Percentiles rank a stretch among this genome's conserved stretches.
These are phyloP conservation scores for Cephus cinctus DNA, from an alignment of 1,140 invertebrate genomes.

Conservation along the genomic window DNA sequence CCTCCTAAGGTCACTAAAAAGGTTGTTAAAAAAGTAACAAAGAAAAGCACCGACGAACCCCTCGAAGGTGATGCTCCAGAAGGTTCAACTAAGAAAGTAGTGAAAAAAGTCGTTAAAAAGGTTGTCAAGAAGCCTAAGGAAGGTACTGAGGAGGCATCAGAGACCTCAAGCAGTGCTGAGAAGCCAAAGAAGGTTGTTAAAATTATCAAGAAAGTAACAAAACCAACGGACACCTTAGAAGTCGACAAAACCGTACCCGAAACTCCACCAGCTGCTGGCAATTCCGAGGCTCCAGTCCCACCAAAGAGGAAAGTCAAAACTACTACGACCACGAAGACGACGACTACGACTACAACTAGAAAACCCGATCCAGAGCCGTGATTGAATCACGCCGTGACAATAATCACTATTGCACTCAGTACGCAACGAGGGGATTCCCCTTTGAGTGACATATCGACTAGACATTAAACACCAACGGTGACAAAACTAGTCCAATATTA, in stretches of 20 bases:
- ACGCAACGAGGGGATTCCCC: constrained; percentile 1
- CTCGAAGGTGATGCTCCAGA: constrained; percentile 20
- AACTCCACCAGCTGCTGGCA: constrained; percentile 35
- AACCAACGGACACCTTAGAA: constrained; percentile 32
- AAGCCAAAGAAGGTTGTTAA: constrained; percentile 38
- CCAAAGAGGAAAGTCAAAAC: constrained; percentile 50
- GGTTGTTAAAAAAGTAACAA: constrained; percentile 13
- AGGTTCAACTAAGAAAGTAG: constrained; percentile 24
- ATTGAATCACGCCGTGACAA: background rate
- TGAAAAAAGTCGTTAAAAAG: constrained; percentile 43
- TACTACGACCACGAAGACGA: constrained; percentile 21
- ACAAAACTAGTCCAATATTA: background rate
- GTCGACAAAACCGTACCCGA: constrained; percentile 35
- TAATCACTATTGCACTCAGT: background rate
- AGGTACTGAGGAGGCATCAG: constrained; percentile 22
- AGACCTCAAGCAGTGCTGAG: constrained; percentile 14
- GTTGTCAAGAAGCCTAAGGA: constrained; percentile 33
- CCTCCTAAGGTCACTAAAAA: too few relatives aligned
- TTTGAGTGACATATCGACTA: background rate
- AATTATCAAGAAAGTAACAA: constrained; percentile 33
- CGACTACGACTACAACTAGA: constrained; percentile 20
- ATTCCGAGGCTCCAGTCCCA: constrained; percentile 45
- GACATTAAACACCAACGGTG: background rate
- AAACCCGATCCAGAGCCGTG: constrained; percentile 31
- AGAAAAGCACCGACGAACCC: constrained; percentile 15